Base-by-base conservation (phyloP, 2,113 vertebrate genomes). In the Paralichthys olivaceus region DNA sequence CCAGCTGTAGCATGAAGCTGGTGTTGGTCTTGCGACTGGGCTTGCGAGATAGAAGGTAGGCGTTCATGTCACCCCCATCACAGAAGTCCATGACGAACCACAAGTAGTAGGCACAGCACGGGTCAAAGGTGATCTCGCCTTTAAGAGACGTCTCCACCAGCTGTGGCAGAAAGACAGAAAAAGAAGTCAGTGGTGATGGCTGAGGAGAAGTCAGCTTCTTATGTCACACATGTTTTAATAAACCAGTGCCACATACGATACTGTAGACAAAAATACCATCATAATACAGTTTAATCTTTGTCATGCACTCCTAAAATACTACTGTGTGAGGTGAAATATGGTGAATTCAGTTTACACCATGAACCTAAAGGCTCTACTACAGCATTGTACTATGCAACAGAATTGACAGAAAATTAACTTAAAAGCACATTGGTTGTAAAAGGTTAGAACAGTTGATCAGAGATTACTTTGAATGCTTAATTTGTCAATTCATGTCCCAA, bases 11-110 rank as follows among this genome's bases (percentile, higher is more conserved):
- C 97, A 99, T 98, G 89, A 99, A 99, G 84, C 97, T 99, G 91
- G 97, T 97, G 92, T 99, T 99, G 87, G 96, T 99, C 92, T 94
- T 97, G 61, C 97, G 96, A 86, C 92, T 98, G 0, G 97, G 97
- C 80, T 98, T 99, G 59, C 97, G 95, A 8, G 97, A 97, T 69
- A 99, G 87, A 26, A 99, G 91, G 83, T 99, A 99, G 60, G 97
- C 96, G 5, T 99, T 99, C 97, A 99, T 98, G 86, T 99, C 98
- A 0, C 98, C 98, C 7, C 98, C 98, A 0, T 99, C 97, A 47
- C 98, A 99, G 94, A 99, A 99, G 95, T 99, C 98, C 95, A 96
- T 99, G 70, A 99, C 97, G 49, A 99, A 98, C 98, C 98, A 99
- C 90, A 99, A 91, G 91, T 99, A 98, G 88, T 98, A 98, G 90